These are phyloP conservation scores for Alsophila aescularia DNA, from an alignment of 2,888 invertebrate species.

Conservation along the genomic window DNA sequence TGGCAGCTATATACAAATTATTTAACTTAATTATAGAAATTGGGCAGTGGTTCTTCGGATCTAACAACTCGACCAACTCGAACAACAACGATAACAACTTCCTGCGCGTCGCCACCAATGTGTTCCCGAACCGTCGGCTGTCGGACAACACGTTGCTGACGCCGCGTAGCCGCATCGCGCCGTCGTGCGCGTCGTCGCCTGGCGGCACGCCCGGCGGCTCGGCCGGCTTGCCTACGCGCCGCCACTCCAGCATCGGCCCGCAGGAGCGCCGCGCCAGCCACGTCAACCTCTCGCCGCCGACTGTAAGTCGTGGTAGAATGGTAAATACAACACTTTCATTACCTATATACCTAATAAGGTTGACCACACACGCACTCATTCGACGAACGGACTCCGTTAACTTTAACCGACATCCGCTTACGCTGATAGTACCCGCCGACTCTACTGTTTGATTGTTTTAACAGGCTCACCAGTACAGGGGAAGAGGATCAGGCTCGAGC, in stretches of 20 bases:
- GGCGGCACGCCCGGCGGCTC: conserved; percentile 89
- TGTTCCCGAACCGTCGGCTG: conserved; percentile 93
- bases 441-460: conserved; percentile 71
- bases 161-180: conserved; percentile 90
- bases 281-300: conserved; percentile 94
- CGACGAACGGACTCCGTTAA: not conserved
- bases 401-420: conserved; percentile 19
- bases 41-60: conserved; percentile 94
- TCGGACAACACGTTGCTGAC: conserved; percentile 97
- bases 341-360: not conserved
- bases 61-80: conserved; percentile 89
- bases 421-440: conserved; percentile 40
- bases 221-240: conserved; percentile 91
- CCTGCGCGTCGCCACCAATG: conserved; percentile 89
- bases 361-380: not conserved
- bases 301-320: conserved; percentile 86
- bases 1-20: not conserved
- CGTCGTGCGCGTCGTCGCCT: conserved; percentile 94
- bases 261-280: conserved; percentile 94
- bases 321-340: not conserved
- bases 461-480: conserved; percentile 87
- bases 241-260: conserved; percentile 96
- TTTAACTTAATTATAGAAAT: conserved; percentile 61
- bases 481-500: conserved; percentile 91
- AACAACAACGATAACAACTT: conserved; percentile 89